Evolutionary conservation across 1,140 invertebrate genomes (phyloP), one percentile per base, ranked within the genome.

Genomic region (Eurosta solidaginis): DNA sequence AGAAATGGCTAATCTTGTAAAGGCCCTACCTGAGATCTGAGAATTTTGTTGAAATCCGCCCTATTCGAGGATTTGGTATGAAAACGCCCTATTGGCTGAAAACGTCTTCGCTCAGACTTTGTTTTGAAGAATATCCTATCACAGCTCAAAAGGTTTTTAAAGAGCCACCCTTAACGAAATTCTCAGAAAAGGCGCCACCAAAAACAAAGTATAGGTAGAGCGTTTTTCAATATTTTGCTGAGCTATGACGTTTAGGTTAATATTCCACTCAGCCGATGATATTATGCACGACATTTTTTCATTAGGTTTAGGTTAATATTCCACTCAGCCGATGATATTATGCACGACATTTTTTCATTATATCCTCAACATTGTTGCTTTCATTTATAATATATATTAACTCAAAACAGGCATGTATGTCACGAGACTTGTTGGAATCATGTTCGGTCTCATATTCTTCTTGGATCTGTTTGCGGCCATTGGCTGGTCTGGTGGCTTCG

Each of bases 391-490:
- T 68, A 5, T 68, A 68, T 68, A 40, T 40, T 68, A 40, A 36
- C 40, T 29, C 50, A 22, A 77, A 49, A 22, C 83, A 88, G 96
- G 96, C 75, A 92, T 94, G 88, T 93, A 93, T 85, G 96, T 96
- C 63, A 95, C 96, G 89, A 96, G 95, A 89, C 90, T 96, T 81
- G 95, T 96, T 74, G 95, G 94, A 25, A 88, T 96, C 74, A 91
- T 97, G 81, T 96, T 95, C 87, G 83, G 94, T 27, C 89, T 96
- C 63, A 94, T 97, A 82, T 89, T 96, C 78, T 89, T 94, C 79
- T 94, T 97, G 84, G 95, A 97, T 88, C 83, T 96, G 54, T 92
- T 96, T 50, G 92, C 96, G 47, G 95, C 95, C 20, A 93, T 92
- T 82, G 93, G 92, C 22, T 94, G 92, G 89, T 93, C 93, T 73